These are phyloP conservation scores for Dendroctonus ponderosae DNA, from an alignment of 1,140 invertebrate genomes.

Conservation along the genomic window DNA sequence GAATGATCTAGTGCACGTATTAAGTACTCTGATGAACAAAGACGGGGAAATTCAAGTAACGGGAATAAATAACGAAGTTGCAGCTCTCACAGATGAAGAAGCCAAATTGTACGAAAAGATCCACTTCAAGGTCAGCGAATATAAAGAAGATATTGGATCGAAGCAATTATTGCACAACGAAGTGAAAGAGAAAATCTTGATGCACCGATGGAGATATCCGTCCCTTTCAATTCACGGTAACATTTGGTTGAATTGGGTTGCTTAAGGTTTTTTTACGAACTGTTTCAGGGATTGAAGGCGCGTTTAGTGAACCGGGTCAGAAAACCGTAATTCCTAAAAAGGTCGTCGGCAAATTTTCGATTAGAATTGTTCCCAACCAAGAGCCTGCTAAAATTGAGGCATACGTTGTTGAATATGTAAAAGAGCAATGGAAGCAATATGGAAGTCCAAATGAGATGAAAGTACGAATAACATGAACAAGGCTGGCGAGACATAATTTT, in stretches of 20 bases:
- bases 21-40: conserved; percentile 79
- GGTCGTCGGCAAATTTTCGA: conserved; percentile 95
- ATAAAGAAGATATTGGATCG: conserved; percentile 71
- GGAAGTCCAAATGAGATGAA: conserved; percentile 85
- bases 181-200: conserved; percentile 75
- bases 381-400: conserved; percentile 73
- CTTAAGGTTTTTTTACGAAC: background rate
- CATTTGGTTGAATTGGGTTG: background rate
- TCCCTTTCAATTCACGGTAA: conserved; percentile 84
- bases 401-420: conserved; percentile 73
- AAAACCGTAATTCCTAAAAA: conserved; percentile 96
- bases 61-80: conserved; percentile 78
- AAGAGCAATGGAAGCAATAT: conserved; percentile 68
- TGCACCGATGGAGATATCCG: conserved; percentile 90
- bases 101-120: conserved; percentile 78
- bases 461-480: conserved; percentile 52
- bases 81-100: conserved; percentile 72
- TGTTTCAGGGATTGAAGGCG: conserved; percentile 64
- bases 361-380: conserved; percentile 92
- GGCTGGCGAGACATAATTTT: background rate
- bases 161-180: conserved; percentile 70
- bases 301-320: conserved; percentile 87
- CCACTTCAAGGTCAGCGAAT: conserved; percentile 86
- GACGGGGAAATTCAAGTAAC: conserved; percentile 82
- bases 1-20: conserved; percentile 81